These are phyloP conservation scores for Rattus rattus DNA, from an alignment of 2,113 vertebrate genomes.

Conservation along the genomic window DNA sequence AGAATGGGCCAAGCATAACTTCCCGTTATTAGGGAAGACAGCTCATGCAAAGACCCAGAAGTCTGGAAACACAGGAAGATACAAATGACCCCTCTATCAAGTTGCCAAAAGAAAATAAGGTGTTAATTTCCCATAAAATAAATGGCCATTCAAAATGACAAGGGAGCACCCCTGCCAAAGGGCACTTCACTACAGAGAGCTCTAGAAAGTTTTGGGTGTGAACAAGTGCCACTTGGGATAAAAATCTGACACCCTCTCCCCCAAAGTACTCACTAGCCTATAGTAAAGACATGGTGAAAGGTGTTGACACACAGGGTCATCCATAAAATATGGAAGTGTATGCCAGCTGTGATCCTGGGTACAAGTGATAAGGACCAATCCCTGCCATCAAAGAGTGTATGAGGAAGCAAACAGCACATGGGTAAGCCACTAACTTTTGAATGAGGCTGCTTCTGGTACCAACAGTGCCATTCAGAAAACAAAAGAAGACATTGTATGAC, in stretches of 20 bases:
- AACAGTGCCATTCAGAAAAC: neutral
- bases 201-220: neutral
- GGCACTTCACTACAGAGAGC: neutral
- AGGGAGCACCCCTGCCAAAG: neutral
- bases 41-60: neutral
- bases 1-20: conserved; percentile 43
- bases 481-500: neutral
- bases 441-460: neutral
- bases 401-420: neutral
- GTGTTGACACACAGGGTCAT: neutral
- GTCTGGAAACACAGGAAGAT: neutral
- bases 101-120: conserved; percentile 43
- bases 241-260: neutral
- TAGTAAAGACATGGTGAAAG: neutral
- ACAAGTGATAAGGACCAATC: neutral
- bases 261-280: neutral
- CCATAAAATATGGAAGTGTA: neutral
- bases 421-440: neutral
- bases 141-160: neutral
- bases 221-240: neutral
- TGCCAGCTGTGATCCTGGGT: neutral
- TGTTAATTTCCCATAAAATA: conserved; percentile 55
- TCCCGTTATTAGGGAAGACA: conserved; percentile 34
- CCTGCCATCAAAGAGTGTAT: neutral
- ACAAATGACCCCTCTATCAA: conserved; percentile 43